Evolutionary conservation across 1,140 invertebrate genomes (phyloP).

Genomic region (Hylyphantes graminicola): DNA sequence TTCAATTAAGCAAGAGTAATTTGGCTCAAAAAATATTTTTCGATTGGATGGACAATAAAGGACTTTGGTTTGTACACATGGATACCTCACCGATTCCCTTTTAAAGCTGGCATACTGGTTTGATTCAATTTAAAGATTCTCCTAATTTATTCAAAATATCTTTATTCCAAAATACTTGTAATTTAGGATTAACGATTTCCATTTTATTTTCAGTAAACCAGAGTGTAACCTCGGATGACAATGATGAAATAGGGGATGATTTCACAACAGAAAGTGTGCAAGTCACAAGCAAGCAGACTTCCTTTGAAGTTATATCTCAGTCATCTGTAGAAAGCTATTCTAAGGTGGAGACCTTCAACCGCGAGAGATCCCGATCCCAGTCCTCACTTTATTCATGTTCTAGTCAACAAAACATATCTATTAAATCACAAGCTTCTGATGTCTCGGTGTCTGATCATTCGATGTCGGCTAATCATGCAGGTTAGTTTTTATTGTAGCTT

Average conservation of each 20-base stretch:
- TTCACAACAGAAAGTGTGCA: neutral
- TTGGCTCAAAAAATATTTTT: too few species aligned
- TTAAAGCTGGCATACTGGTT: too few species aligned
- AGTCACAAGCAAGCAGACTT: neutral
- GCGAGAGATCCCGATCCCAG: conserved; percentile 24
- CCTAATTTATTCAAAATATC: too few species aligned
- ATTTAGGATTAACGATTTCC: neutral
- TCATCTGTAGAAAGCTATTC: conserved; percentile 16
- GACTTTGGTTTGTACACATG: too few species aligned
- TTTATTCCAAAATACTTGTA: neutral
- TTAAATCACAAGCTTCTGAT: conserved; percentile 39
- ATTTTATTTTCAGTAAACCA: conserved; percentile 45
- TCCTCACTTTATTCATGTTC: conserved; percentile 42
- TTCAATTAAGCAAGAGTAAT: too few species aligned
- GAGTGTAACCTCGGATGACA: conserved; percentile 41
- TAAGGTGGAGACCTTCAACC: conserved; percentile 16
- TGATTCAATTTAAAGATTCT: too few species aligned
- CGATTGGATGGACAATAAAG: too few species aligned
- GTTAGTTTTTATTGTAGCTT: neutral
- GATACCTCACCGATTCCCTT: too few species aligned
- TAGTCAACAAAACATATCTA: conserved; percentile 53
- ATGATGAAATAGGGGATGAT: conserved; percentile 1
- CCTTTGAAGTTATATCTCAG: conserved; percentile 21
- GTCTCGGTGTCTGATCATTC: conserved; percentile 44
- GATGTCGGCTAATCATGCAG: conserved; percentile 35